phyloP scores from a whole-genome alignment of 2,797 vertebrate genomes.

The Lates japonicus region DNA sequence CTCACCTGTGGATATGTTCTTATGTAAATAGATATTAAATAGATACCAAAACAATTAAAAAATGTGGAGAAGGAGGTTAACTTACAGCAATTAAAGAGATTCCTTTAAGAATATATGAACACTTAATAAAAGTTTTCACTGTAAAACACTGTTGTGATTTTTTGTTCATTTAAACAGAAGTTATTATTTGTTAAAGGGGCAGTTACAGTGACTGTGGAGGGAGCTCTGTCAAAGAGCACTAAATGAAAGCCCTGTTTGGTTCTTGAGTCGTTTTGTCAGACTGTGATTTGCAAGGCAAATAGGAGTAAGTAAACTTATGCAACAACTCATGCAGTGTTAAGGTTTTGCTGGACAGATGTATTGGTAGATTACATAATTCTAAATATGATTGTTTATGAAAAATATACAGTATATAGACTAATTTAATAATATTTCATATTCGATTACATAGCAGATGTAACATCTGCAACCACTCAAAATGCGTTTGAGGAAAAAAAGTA shows the following conservation, averaged over 20 bases:
- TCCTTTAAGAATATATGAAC: constrained; percentile 78
- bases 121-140: constrained; percentile 87
- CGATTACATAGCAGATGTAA: too few relatives aligned
- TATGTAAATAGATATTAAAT: constrained; percentile 80
- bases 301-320: too few relatives aligned
- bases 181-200: background rate
- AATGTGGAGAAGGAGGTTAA: constrained; percentile 51
- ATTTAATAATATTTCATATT: too few relatives aligned
- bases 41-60: constrained; percentile 75
- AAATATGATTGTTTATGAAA: too few relatives aligned
- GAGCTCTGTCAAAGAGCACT: background rate
- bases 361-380: too few relatives aligned
- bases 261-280: too few relatives aligned
- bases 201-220: background rate
- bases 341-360: too few relatives aligned
- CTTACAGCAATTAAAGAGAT: constrained; percentile 67
- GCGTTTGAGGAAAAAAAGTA: too few relatives aligned
- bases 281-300: too few relatives aligned
- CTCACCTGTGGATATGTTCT: constrained; percentile 72
- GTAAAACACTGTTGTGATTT: constrained; percentile 55
- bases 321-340: too few relatives aligned
- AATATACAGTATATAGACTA: too few relatives aligned
- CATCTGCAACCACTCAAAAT: too few relatives aligned
- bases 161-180: constrained; percentile 15
- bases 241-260: background rate